Conservation (phyloP, 2,113 vertebrate genomes). For the Neoarius graeffei region DNA sequence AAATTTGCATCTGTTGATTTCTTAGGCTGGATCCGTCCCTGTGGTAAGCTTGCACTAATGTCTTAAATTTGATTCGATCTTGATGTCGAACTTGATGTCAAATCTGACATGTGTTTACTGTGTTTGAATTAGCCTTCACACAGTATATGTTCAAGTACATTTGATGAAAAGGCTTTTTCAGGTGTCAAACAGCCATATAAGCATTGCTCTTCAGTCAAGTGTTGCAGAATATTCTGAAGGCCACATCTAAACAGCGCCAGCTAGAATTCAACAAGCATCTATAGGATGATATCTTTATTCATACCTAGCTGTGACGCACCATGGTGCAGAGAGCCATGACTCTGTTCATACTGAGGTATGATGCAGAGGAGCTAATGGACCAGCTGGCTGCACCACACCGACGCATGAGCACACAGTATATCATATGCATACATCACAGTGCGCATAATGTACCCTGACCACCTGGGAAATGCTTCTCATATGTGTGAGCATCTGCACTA, state of each 20-base stretch:
- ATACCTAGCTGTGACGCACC: constrained; percentile 21
- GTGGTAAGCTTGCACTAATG: no score
- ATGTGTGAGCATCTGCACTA: constrained; percentile 12
- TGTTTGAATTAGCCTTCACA: not conserved
- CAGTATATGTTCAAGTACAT: not conserved
- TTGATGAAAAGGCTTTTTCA: not conserved
- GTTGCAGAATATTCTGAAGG: not conserved
- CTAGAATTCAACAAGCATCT: not conserved
- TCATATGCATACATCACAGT: constrained; percentile 12
- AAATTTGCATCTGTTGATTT: no score
- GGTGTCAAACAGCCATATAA: not conserved
- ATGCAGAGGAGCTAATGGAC: constrained; percentile 28
- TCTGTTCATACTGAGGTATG: constrained; percentile 35
- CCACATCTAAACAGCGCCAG: not conserved
- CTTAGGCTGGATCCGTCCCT: no score
- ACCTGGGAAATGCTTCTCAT: not conserved
- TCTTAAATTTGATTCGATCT: no score
- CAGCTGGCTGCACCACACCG: constrained; percentile 24
- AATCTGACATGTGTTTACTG: not conserved
- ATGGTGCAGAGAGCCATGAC: constrained; percentile 40
- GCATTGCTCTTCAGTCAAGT: not conserved
- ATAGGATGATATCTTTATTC: constrained; percentile 7
- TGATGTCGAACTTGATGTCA: not conserved
- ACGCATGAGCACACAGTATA: constrained; percentile 6
- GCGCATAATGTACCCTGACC: not conserved